Base-by-base conservation (phyloP, 2,797 vertebrate species). In the Botia almorhae region DNA sequence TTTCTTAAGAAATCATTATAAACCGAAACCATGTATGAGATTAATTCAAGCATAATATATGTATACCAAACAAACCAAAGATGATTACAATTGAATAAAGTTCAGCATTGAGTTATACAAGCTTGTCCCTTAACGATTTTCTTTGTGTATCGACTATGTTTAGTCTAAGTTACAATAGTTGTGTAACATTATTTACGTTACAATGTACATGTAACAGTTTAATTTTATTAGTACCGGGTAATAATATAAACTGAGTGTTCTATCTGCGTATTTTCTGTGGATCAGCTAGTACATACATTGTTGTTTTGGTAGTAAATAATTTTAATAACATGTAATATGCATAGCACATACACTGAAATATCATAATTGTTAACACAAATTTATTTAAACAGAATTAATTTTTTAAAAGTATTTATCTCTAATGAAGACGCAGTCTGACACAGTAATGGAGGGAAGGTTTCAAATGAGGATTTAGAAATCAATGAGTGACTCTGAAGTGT, bases 401-500 rank as follows among this genome's bases (percentile, higher is more conserved):
- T 33, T 33, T 33, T 33, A 1, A 1, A 33, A 33, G 43, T 26
- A 29, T 61, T 77, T 74, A 75, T 21, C 13, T 50, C 53, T 23
- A 78, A 75, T 84, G 73, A 75, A 75, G 6, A 58, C 63, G 74
- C 53, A 39, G 64, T 76, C 65, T 75, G 73, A 79, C 60, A 79
- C 50, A 80, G 29, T 79, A 78, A 77, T 46, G 26, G 50, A 70
- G 72, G 39, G 78, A 81, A 63, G 79, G 81, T 88, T 79, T 80
- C 79, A 88, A 89, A 94, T 90, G 90, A 91, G 89, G 93, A 90
- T 89, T 89, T 87, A 64, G 87, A 81, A 86, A 88, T 90, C 87
- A 89, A 85, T 83, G 90, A 87, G 86, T 86, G 88, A 80, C 87
- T 91, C 81, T 43, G 79, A 85, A 87, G 82, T 86, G 93, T 89